Evolutionary conservation across 2,888 invertebrate species (phyloP).

Genomic region (Lordiphosa andalusiaca): DNA sequence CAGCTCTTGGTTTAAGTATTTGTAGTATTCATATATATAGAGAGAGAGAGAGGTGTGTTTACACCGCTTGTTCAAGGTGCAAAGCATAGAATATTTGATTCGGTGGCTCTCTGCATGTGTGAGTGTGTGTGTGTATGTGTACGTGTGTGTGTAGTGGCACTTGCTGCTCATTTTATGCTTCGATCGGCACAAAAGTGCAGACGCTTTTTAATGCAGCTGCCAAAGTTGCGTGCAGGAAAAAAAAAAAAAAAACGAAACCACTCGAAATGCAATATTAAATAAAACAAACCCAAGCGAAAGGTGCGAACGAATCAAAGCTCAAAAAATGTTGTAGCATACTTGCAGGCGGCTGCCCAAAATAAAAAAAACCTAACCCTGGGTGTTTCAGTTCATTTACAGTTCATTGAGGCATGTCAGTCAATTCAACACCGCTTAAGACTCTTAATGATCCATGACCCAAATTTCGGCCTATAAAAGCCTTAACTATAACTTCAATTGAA

Average conservation of each 20-base stretch:
- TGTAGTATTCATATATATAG: conserved; percentile 17
- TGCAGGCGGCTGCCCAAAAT: conserved; percentile 18
- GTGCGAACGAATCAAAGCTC: conserved; percentile 1
- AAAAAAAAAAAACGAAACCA: not conserved
- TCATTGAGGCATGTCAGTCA: conserved; percentile 27
- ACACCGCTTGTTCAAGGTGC: conserved; percentile 30
- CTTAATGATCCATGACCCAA: conserved; percentile 43
- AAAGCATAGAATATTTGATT: conserved; percentile 36
- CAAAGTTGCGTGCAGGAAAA: not conserved
- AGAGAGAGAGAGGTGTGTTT: conserved; percentile 10
- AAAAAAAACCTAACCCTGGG: not conserved
- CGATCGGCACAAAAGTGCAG: conserved; percentile 67
- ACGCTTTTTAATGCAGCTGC: conserved; percentile 48
- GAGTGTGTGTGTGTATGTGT: conserved; percentile 11
- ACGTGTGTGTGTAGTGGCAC: conserved; percentile 65
- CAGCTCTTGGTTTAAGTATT: conserved; percentile 2
- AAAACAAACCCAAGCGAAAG: conserved; percentile 5
- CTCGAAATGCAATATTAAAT: not conserved
- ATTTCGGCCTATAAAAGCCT: conserved; percentile 12
- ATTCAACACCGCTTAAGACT: conserved; percentile 3
- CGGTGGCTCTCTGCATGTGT: conserved; percentile 9
- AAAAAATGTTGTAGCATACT: conserved; percentile 25
- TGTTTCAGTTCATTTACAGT: conserved; percentile 41
- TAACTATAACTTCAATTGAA: not conserved
- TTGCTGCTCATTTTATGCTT: conserved; percentile 77